phyloP scores from a whole-genome alignment of 1,140 invertebrate species.

The Lethocerus indicus region DNA sequence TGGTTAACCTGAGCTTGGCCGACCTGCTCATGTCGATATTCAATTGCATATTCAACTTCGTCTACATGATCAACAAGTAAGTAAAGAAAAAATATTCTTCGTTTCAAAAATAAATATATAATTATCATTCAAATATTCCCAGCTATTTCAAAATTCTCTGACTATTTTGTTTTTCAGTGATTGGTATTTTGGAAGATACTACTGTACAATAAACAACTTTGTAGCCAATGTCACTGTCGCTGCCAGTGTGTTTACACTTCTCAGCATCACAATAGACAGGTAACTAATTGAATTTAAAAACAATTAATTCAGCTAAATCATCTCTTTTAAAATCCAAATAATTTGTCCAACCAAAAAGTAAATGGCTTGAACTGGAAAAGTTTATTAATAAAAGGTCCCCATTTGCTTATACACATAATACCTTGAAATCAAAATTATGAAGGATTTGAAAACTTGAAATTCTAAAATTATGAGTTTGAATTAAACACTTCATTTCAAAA shows the following conservation, averaged over 20 bases:
- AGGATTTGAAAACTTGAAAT: too few relatives aligned
- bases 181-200: constrained; percentile 72
- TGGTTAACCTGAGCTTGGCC: constrained; percentile 81
- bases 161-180: constrained; percentile 21
- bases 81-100: background rate
- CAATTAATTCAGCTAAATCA: too few relatives aligned
- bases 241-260: constrained; percentile 76
- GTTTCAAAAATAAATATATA: background rate
- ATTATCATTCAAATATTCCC: background rate
- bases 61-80: constrained; percentile 51
- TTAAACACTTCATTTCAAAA: too few relatives aligned
- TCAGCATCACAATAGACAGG: constrained; percentile 70
- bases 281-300: too few relatives aligned
- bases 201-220: constrained; percentile 78
- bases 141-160: background rate
- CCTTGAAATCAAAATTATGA: too few relatives aligned
- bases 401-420: too few relatives aligned
- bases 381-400: too few relatives aligned
- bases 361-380: too few relatives aligned
- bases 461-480: too few relatives aligned
- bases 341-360: too few relatives aligned
- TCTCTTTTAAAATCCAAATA: too few relatives aligned
- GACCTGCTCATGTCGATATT: constrained; percentile 80
- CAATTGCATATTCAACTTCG: constrained; percentile 87
- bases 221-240: constrained; percentile 75